phyloP scores from a whole-genome alignment of 2,113 vertebrate species.

The Benitochromis conjunctus region DNA sequence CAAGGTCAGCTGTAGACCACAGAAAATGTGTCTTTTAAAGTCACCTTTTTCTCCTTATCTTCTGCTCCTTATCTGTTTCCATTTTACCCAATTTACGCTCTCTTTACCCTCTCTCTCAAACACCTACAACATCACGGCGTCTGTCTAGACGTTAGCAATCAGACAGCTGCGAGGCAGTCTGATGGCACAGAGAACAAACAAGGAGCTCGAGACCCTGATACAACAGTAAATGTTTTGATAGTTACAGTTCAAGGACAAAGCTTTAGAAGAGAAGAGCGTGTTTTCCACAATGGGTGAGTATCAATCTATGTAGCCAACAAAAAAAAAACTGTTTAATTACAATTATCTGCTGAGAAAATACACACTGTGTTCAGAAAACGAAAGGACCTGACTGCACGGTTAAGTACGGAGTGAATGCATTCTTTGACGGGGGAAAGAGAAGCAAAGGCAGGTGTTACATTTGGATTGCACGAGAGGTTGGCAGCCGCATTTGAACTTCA shows the following conservation, averaged over 20 bases:
- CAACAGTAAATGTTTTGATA: neutral
- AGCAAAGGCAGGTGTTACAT: neutral
- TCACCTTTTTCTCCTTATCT: neutral
- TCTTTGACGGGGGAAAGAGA: neutral
- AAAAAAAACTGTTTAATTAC: neutral
- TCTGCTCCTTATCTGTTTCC: neutral
- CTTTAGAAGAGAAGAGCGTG: neutral
- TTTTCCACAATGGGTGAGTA: neutral
- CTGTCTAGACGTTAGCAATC: neutral
- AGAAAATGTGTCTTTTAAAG: conserved; percentile 25
- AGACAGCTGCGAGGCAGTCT: conserved; percentile 19
- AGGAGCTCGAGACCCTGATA: neutral
- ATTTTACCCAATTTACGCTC: neutral
- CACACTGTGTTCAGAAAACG: neutral
- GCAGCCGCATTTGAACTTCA: neutral
- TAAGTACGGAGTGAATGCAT: neutral
- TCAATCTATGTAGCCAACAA: neutral
- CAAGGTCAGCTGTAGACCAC: conserved; percentile 34
- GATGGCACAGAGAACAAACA: neutral
- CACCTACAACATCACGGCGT: neutral
- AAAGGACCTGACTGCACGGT: neutral
- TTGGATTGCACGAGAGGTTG: neutral
- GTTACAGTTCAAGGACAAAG: neutral
- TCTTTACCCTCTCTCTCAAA: neutral
- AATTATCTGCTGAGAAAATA: neutral